Base-by-base conservation (phyloP, 2,113 vertebrate species). In the Cololabis saira region DNA sequence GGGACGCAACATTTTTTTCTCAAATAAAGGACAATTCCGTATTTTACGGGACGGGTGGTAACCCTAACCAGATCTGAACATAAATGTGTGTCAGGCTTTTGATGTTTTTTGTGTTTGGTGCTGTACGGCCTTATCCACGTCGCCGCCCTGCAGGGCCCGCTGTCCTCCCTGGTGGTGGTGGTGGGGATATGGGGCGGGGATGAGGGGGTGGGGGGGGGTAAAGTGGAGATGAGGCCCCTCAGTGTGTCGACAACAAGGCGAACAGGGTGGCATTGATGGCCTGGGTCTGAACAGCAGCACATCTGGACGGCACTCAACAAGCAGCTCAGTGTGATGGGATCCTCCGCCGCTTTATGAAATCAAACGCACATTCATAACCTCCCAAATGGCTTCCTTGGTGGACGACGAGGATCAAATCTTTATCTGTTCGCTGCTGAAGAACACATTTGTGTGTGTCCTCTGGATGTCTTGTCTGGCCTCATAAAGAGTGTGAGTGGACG, bases 221-320 rank as follows among this genome's bases (percentile, higher is more conserved):
- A 19, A 24, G 57, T 59, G 37, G 18, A 18, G 47, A 70, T 47
- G 71, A 78, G 71, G 63, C 33, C 14, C 45, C 61, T 71, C 70
- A 81, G 74, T 81, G 74, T 81, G 69, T 45, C 12, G 13, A 45
- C 6, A 37, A 37, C 33, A 37, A 37, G 33, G 33, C 33, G 37
- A 57, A 71, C 82, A 84, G 77, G 82, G 78, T 13, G 1, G 40
- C 78, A 84, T 84, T 84, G 82, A 84, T 80, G 70, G 41, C 17
- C 21, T 1, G 45, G 1, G 27, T 30, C 67, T 72, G 54, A 37
- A 68, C 12, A 16, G 60, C 71, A 57, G 55, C 77, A 84, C 82
- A 84, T 84, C 82, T 84, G 82, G 82, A 76, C 69, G 0, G 18
- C 59, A 7, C 60, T 77, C 78, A 81, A 84, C 82, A 84, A 84